A percentile compares a stretch with the other conserved stretches of the same genome.
Conservation (phyloP, 2,797 vertebrate species). For the Pseudocheirus occidentalis region DNA sequence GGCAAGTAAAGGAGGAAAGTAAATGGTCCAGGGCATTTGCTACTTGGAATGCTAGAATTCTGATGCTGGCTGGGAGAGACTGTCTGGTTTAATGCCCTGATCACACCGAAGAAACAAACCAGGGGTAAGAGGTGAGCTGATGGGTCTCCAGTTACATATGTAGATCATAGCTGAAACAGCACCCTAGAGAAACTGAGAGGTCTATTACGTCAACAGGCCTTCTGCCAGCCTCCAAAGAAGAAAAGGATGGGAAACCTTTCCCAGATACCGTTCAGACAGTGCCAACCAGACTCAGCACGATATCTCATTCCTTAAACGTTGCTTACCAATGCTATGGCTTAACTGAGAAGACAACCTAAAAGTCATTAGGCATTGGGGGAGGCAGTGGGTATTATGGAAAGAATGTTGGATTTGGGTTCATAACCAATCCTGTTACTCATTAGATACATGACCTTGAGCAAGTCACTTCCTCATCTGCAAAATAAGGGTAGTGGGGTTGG, state of each 20-base stretch:
- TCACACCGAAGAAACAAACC: neutral
- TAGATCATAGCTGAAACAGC: neutral
- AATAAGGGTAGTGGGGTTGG: neutral
- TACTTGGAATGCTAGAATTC: neutral
- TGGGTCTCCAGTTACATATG: neutral
- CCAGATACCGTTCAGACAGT: neutral
- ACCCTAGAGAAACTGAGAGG: neutral
- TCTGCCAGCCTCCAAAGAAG: neutral
- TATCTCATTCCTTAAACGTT: neutral
- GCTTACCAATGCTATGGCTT: neutral
- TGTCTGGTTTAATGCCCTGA: neutral
- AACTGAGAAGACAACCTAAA: neutral
- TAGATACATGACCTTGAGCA: neutral
- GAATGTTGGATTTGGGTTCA: neutral
- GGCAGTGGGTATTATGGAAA: neutral
- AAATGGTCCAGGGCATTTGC: neutral
- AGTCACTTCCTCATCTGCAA: neutral
- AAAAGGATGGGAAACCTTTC: neutral
- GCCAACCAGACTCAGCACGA: neutral
- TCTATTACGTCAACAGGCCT: neutral
- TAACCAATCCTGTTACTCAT: neutral
- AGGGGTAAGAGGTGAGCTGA: neutral
- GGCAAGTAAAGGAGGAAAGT: neutral
- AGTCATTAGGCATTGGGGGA: neutral
- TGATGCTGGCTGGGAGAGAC: neutral